A percentile compares a stretch with the other conserved stretches of the same genome.
Evolutionary conservation across 2,888 invertebrate species (phyloP).

Genomic region (Aproaerema taeniolella): DNA sequence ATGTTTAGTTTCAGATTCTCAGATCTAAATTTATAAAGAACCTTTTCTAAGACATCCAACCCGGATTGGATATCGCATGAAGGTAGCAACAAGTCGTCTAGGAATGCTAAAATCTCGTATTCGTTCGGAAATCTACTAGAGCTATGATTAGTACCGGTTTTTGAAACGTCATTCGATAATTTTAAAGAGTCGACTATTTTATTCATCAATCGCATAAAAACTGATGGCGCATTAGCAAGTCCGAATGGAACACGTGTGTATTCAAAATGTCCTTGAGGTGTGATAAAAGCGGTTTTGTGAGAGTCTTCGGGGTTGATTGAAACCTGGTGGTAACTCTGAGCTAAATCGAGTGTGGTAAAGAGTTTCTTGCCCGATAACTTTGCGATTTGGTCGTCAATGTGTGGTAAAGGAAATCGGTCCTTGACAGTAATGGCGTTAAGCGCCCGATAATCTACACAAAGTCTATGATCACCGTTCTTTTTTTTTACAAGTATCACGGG

Average conservation of each 20-base stretch:
- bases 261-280: constrained; percentile 11
- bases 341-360: constrained; percentile 12
- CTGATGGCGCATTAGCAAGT: constrained; percentile 11
- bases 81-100: constrained; percentile 21
- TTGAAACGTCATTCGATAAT: too few species aligned
- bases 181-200: constrained; percentile 10
- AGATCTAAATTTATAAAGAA: constrained; percentile 12
- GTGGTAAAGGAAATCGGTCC: constrained; percentile 12
- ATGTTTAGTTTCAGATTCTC: constrained; percentile 26
- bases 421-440: constrained; percentile 8
- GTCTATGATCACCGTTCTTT: constrained; percentile 7
- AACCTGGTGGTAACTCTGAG: constrained; percentile 12
- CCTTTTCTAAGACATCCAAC: constrained; percentile 14
- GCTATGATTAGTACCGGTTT: background rate
- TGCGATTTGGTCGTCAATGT: constrained; percentile 12
- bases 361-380: constrained; percentile 10
- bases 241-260: constrained; percentile 12
- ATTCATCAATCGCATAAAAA: constrained; percentile 14
- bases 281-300: constrained; percentile 12
- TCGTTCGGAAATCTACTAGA: background rate
- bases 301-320: constrained; percentile 4
- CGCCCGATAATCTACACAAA: constrained; percentile 7
- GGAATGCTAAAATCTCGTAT: constrained; percentile 11
- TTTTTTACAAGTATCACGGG: constrained; percentile 17
- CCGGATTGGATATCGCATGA: constrained; percentile 16